Percentiles rank a stretch among this genome's conserved stretches.
phyloP scores from a whole-genome alignment of 1,140 invertebrate genomes.

The Vanessa atalanta region DNA sequence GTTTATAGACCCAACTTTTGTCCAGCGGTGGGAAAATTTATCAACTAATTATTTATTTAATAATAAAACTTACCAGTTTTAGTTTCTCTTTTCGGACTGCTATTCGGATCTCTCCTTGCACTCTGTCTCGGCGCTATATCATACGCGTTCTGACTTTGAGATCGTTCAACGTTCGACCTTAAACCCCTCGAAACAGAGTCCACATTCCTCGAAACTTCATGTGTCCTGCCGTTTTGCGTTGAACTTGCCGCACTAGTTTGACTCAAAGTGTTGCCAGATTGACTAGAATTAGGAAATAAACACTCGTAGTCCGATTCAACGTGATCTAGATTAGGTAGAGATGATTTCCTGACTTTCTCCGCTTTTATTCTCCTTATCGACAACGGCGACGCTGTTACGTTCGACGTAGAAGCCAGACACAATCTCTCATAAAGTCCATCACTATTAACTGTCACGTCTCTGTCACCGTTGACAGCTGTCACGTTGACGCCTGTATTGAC shows the following conservation, averaged over 20 bases:
- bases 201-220: conserved; percentile 25
- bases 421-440: conserved; percentile 63
- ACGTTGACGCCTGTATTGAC: conserved; percentile 29
- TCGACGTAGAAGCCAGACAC: conserved; percentile 69
- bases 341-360: conserved; percentile 64
- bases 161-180: conserved; percentile 59
- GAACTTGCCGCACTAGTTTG: not conserved
- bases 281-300: conserved; percentile 50
- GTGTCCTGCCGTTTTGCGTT: not conserved
- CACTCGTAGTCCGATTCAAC: conserved; percentile 63
- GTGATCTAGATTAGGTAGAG: conserved; percentile 64
- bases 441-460: conserved; percentile 7
- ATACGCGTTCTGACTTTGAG: conserved; percentile 68
- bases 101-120: conserved; percentile 49
- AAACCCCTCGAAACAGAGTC: conserved; percentile 42
- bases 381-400: conserved; percentile 47
- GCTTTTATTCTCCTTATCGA: conserved; percentile 43
- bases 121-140: conserved; percentile 48
- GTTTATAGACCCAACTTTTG: not conserved
- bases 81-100: conserved; percentile 58
- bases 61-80: conserved; percentile 50
- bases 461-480: conserved; percentile 7
- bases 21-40: no score
- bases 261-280: conserved; percentile 21
- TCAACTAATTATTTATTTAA: no score